Evolutionary conservation across 2,797 vertebrate genomes (phyloP).

Genomic region (Typhlichthys subterraneus): DNA sequence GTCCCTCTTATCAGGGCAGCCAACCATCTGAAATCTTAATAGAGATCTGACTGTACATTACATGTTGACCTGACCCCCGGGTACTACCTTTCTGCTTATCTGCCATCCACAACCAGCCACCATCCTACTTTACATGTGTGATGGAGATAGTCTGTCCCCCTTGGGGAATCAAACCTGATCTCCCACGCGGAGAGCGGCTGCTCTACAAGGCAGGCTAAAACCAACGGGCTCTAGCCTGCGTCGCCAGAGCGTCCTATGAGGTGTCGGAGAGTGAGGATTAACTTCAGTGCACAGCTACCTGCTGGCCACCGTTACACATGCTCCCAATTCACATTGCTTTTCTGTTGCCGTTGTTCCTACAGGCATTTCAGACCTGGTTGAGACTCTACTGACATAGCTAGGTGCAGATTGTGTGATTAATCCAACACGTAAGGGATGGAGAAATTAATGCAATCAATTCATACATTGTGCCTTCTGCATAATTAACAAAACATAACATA

Average conservation of each 20-base stretch:
- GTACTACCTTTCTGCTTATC: conserved; percentile 63
- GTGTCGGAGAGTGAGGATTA: too few species aligned
- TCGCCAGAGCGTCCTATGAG: too few species aligned
- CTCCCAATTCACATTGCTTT: not conserved
- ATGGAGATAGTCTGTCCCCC: too few species aligned
- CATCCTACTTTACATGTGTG: conserved; percentile 17
- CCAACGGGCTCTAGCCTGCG: not conserved
- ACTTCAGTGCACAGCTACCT: too few species aligned
- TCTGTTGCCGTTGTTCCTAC: too few species aligned
- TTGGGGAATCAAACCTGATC: too few species aligned
- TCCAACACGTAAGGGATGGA: too few species aligned
- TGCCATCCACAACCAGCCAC: conserved; percentile 38
- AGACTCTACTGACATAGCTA: conserved; percentile 22
- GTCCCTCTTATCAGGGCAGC: conserved; percentile 58
- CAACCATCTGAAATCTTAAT: conserved; percentile 71
- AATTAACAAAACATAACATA: conserved; percentile 21
- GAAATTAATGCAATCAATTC: too few species aligned
- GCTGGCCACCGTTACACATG: too few species aligned
- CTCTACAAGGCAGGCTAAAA: too few species aligned
- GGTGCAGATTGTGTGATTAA: too few species aligned
- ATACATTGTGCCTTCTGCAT: not conserved
- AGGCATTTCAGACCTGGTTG: not conserved
- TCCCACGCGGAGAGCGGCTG: too few species aligned
- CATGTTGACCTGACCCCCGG: conserved; percentile 48
- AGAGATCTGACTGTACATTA: conserved; percentile 66